Evolutionary conservation across 1,140 invertebrate species (phyloP).

Genomic region (Drosophila ananassae): DNA sequence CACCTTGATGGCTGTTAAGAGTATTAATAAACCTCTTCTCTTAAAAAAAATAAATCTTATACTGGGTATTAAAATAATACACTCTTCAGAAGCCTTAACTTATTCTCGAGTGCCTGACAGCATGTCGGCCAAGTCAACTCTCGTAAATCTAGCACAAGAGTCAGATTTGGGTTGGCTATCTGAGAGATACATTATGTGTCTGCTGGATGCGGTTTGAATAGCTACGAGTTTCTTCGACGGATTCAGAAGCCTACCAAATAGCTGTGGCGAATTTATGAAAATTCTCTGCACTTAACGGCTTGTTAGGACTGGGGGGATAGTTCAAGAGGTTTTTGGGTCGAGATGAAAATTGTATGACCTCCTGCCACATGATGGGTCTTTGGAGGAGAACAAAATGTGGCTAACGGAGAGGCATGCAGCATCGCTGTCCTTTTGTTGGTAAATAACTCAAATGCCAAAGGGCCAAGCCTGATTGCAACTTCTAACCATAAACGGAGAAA

Average conservation of each 20-base stretch:
- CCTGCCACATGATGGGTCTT: conserved; percentile 27
- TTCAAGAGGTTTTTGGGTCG: conserved; percentile 67
- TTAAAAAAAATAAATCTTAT: no score
- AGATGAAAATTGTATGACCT: conserved; percentile 52
- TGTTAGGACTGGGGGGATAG: conserved; percentile 6
- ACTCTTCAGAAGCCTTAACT: not conserved
- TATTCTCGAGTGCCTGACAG: not conserved
- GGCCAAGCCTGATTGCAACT: conserved; percentile 33
- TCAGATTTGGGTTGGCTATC: conserved; percentile 26
- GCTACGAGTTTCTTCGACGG: conserved; percentile 23
- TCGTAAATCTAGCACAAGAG: conserved; percentile 54
- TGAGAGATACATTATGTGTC: conserved; percentile 5
- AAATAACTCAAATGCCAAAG: conserved; percentile 45
- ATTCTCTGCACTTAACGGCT: conserved; percentile 44
- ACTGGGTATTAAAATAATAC: no score
- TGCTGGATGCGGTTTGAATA: conserved; percentile 39
- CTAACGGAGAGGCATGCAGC: conserved; percentile 14
- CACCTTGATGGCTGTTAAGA: no score
- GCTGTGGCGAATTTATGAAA: conserved; percentile 66
- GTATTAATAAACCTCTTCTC: no score
- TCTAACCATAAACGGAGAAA: conserved; percentile 71
- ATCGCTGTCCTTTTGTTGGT: conserved; percentile 14
- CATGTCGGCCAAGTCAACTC: conserved; percentile 7
- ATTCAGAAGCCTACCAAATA: conserved; percentile 53
- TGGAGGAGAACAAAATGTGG: conserved; percentile 20